A percentile compares a stretch with the other conserved stretches of the same genome.
phyloP scores from a whole-genome alignment of 1,140 invertebrate genomes.

The Pararge aegeria region DNA sequence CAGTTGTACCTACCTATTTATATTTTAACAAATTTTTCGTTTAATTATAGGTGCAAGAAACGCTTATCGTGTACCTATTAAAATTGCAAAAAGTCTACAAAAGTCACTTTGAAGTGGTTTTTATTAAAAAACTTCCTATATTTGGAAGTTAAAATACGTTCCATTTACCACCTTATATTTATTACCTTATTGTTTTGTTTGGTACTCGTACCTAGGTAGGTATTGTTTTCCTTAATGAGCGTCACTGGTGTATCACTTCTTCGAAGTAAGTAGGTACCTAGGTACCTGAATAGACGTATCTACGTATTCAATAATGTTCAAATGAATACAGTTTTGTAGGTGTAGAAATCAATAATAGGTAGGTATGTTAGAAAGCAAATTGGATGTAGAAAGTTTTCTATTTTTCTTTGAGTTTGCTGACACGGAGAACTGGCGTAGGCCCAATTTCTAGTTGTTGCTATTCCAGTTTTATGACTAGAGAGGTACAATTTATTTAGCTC shows the following conservation, averaged over 20 bases:
- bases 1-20: no score
- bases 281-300: not conserved
- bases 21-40: no score
- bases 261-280: not conserved
- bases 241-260: slow-evolving; percentile 8
- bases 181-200: slow-evolving; percentile 7
- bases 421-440: slow-evolving; percentile 39
- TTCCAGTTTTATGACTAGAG: slow-evolving; percentile 13
- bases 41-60: no score
- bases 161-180: not conserved
- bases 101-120: no score
- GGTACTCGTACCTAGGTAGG: no score
- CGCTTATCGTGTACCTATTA: no score
- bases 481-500: no score
- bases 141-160: slow-evolving; percentile 8
- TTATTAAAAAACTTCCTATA: no score
- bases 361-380: slow-evolving; percentile 9
- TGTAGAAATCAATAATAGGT: not conserved
- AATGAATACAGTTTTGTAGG: not conserved
- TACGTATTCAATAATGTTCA: not conserved
- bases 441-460: slow-evolving; percentile 20
- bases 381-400: slow-evolving; percentile 31
- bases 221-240: slow-evolving; percentile 16
- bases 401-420: slow-evolving; percentile 9
- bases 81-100: no score